Evolutionary conservation across 2,888 invertebrate species (phyloP).

Genomic region (Meteorus cinctellus): DNA sequence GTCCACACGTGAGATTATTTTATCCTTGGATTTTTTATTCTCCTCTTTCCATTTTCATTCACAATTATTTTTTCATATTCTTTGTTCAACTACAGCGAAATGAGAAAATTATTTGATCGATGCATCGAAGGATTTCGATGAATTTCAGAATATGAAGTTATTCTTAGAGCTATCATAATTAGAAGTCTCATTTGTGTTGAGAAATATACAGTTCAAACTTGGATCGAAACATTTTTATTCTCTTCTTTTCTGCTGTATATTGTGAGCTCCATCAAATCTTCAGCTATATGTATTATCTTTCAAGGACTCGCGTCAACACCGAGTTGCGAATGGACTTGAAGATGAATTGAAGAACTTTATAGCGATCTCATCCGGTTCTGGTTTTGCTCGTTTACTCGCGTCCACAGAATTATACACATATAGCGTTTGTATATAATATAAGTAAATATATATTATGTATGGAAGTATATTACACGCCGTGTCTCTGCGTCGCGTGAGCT

Average conservation of each 20-base stretch:
- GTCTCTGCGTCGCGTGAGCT: background rate
- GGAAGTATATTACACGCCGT: background rate
- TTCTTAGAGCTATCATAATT: too few species aligned
- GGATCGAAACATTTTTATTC: too few species aligned
- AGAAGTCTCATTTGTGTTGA: too few species aligned
- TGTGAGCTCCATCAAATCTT: background rate
- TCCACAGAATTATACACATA: background rate
- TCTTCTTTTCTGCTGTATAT: background rate
- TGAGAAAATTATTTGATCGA: too few species aligned
- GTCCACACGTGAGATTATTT: constrained; percentile 2
- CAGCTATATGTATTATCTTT: background rate
- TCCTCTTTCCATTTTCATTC: background rate
- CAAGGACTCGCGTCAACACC: constrained; percentile 28
- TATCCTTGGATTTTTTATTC: background rate
- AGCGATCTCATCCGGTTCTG: constrained; percentile 35
- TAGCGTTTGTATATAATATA: background rate
- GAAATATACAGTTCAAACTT: too few species aligned
- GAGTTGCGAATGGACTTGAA: constrained; percentile 15
- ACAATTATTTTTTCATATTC: background rate
- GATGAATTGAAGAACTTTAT: constrained; percentile 37
- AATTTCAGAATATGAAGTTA: too few species aligned
- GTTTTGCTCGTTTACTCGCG: constrained; percentile 21
- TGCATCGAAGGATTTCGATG: too few species aligned
- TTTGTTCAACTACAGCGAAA: too few species aligned
- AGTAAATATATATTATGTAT: constrained; percentile 2